phyloP scores from a whole-genome alignment of 2,113 vertebrate species.

The Aegypius monachus region DNA sequence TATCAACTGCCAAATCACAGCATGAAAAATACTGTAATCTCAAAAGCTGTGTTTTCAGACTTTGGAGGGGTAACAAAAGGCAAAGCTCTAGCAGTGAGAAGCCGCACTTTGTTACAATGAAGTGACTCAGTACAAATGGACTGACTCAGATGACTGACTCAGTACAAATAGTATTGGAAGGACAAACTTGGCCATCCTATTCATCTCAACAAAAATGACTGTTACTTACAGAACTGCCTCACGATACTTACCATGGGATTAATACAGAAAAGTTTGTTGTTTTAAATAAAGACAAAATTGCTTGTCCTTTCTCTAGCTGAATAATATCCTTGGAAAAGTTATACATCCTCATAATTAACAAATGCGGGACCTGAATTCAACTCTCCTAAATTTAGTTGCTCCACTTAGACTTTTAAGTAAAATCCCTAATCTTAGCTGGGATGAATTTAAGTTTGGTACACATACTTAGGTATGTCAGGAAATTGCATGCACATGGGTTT shows the following conservation, averaged over 20 bases:
- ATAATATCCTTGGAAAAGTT: background rate
- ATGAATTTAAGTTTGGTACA: background rate
- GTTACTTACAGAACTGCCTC: background rate
- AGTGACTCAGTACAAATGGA: background rate
- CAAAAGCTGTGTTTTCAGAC: background rate
- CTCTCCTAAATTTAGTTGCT: background rate
- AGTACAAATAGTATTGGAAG: background rate
- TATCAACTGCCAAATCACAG: background rate
- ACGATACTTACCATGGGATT: background rate
- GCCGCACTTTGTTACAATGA: background rate
- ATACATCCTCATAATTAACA: background rate
- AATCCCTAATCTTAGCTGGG: background rate
- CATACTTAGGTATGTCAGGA: background rate
- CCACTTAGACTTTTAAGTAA: background rate
- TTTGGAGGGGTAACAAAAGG: background rate
- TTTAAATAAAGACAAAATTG: background rate
- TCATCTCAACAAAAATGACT: background rate
- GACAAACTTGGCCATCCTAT: background rate
- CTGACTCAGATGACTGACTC: background rate
- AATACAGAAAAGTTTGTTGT: background rate
- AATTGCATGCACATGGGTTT: background rate
- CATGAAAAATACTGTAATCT: background rate
- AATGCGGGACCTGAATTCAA: background rate
- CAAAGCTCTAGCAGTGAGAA: background rate
- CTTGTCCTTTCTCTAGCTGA: background rate